A percentile compares a stretch with the other conserved stretches of the same genome.
Evolutionary conservation across 2,888 invertebrate genomes (phyloP).

Genomic region (Tinea semifulvella): DNA sequence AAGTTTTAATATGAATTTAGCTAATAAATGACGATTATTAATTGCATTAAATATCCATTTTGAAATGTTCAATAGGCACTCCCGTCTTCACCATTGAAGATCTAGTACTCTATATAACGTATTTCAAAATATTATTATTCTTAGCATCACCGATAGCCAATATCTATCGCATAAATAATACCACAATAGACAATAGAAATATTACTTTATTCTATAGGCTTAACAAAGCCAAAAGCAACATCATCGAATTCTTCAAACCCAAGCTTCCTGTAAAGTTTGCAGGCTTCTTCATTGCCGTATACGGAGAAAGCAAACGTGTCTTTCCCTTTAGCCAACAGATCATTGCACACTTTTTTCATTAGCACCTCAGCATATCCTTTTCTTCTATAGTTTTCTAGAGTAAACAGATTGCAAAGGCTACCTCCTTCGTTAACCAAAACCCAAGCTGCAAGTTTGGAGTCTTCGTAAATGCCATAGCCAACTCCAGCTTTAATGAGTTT

Average conservation of each 20-base stretch:
- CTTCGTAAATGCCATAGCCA: conserved; percentile 24
- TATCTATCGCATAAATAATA: neutral
- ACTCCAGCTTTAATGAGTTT: conserved; percentile 20
- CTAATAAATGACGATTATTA: too few relatives aligned
- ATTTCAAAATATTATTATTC: too few relatives aligned
- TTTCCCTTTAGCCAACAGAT: conserved; percentile 14
- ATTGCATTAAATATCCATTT: too few relatives aligned
- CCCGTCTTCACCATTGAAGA: too few relatives aligned
- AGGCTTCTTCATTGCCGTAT: conserved; percentile 16
- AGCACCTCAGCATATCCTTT: conserved; percentile 21
- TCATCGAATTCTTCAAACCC: conserved; percentile 18
- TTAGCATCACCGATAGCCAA: too few relatives aligned
- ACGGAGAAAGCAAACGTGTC: conserved; percentile 19
- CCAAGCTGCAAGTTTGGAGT: conserved; percentile 23
- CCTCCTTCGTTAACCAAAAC: conserved; percentile 25
- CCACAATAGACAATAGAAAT: too few relatives aligned
- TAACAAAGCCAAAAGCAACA: conserved; percentile 15
- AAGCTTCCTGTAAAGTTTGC: conserved; percentile 19
- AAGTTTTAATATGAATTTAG: too few relatives aligned
- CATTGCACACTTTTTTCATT: conserved; percentile 18
- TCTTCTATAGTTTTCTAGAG: conserved; percentile 22
- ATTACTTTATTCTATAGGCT: conserved; percentile 6
- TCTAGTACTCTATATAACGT: too few relatives aligned
- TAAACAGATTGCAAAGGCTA: conserved; percentile 23
- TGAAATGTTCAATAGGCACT: too few relatives aligned